These are phyloP conservation scores for Salmo trutta DNA, from an alignment of 2,797 vertebrate species.

Conservation along the genomic window DNA sequence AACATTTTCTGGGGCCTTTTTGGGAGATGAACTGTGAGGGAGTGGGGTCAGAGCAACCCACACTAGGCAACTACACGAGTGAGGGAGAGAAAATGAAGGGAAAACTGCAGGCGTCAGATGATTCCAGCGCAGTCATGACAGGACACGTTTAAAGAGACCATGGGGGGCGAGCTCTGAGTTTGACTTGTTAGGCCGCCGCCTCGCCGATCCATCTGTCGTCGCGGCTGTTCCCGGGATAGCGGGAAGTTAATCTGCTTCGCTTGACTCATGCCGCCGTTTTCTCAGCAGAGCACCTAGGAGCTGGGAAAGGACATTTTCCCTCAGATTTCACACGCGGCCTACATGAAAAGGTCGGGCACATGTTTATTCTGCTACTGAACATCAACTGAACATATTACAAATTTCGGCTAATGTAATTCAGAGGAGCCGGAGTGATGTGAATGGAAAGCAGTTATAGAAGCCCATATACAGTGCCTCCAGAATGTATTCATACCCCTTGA, in stretches of 20 bases:
- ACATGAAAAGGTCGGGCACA: not conserved
- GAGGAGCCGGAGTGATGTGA: not conserved
- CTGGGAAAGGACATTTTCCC: slow-evolving; percentile 14
- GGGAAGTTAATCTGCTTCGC: slow-evolving; percentile 42
- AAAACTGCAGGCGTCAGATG: slow-evolving; percentile 54
- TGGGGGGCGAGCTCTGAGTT: slow-evolving; percentile 20
- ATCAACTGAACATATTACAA: not conserved
- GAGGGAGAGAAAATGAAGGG: slow-evolving; percentile 41
- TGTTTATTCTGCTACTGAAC: not conserved
- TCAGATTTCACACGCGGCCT: slow-evolving; percentile 29
- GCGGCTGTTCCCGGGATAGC: slow-evolving; percentile 32
- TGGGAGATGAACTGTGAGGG: slow-evolving; percentile 48
- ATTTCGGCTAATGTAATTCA: not conserved
- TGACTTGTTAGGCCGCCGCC: slow-evolving; percentile 40
- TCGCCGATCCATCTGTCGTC: slow-evolving; percentile 27
- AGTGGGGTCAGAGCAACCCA: slow-evolving; percentile 33
- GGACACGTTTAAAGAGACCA: slow-evolving; percentile 33
- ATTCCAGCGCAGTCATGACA: slow-evolving; percentile 41
- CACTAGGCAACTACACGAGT: slow-evolving; percentile 40
- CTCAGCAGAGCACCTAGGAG: slow-evolving; percentile 11
- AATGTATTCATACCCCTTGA: no score
- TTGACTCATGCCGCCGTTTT: slow-evolving; percentile 25
- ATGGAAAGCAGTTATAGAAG: not conserved
- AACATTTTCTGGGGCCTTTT: slow-evolving; percentile 35
- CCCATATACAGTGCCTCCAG: not conserved